Evolutionary conservation across 2,797 vertebrate species (phyloP).

Genomic region (Oophaga sylvatica): DNA sequence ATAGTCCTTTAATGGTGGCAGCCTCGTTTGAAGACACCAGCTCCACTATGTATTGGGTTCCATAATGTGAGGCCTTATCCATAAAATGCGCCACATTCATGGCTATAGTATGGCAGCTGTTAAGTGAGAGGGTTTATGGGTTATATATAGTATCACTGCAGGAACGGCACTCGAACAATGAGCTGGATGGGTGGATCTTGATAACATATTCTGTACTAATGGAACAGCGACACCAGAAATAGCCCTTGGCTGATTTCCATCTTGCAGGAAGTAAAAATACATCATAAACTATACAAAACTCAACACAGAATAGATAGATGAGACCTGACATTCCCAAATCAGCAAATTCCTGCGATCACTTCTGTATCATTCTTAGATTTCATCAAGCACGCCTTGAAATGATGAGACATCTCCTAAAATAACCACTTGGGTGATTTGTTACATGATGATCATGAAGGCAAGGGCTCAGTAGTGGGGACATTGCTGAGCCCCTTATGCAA

Average conservation of each 20-base stretch:
- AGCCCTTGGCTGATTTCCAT: constrained; percentile 22
- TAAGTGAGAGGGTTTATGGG: constrained; percentile 17
- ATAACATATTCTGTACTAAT: not conserved
- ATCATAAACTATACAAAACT: constrained; percentile 2
- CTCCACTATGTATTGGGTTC: constrained; percentile 16
- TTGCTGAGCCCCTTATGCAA: not conserved
- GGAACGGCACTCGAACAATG: constrained; percentile 5
- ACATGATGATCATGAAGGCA: not conserved
- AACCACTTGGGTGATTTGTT: not conserved
- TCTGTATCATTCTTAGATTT: constrained; percentile 3
- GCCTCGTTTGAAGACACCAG: not conserved
- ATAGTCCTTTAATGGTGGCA: not conserved
- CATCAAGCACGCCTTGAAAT: constrained; percentile 2
- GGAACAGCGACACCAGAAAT: constrained; percentile 10
- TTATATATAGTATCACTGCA: constrained; percentile 21
- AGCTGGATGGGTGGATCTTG: not conserved
- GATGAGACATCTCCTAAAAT: not conserved
- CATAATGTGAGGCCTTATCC: constrained; percentile 2
- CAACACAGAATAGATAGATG: not conserved
- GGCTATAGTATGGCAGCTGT: constrained; percentile 30
- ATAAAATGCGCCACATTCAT: not conserved
- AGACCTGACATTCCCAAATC: not conserved
- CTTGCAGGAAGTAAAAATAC: constrained; percentile 3
- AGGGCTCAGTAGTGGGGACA: not conserved
- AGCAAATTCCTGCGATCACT: constrained; percentile 29